Evolutionary conservation across 2,113 vertebrate genomes (phyloP).

Genomic region (Empidonax traillii): DNA sequence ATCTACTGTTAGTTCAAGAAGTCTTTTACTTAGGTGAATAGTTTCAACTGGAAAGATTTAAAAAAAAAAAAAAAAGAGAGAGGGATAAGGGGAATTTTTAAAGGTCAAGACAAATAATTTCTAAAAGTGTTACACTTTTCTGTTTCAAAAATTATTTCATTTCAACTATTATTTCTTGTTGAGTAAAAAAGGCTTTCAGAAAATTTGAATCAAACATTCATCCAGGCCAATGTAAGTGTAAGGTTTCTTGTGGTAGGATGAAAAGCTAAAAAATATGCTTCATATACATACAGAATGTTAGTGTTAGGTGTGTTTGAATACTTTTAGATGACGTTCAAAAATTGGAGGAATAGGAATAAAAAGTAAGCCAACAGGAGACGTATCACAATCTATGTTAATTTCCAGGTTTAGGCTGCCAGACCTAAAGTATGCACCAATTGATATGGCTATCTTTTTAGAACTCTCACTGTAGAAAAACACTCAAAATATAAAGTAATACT

Average conservation of each 20-base stretch:
- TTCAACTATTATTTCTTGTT: not conserved
- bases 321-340: not conserved
- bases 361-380: not conserved
- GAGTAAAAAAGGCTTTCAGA: not conserved
- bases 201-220: not conserved
- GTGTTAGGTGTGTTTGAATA: not conserved
- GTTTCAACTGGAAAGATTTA: not conserved
- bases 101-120: not conserved
- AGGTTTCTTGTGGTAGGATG: not conserved
- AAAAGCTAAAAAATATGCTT: not conserved
- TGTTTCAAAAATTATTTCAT: not conserved
- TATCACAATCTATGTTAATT: not conserved
- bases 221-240: not conserved
- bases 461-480: not conserved
- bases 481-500: not conserved
- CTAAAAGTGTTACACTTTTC: not conserved
- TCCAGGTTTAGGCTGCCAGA: not conserved
- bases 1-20: not conserved
- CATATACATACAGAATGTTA: not conserved
- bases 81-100: not conserved
- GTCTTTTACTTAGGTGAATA: not conserved
- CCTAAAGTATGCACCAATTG: not conserved
- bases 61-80: not conserved
- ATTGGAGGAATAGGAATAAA: not conserved
- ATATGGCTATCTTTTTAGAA: not conserved